A percentile compares a stretch with the other conserved stretches of the same genome.
Conservation (phyloP, 2,888 invertebrate species). For the Xestobium rufovillosum region DNA sequence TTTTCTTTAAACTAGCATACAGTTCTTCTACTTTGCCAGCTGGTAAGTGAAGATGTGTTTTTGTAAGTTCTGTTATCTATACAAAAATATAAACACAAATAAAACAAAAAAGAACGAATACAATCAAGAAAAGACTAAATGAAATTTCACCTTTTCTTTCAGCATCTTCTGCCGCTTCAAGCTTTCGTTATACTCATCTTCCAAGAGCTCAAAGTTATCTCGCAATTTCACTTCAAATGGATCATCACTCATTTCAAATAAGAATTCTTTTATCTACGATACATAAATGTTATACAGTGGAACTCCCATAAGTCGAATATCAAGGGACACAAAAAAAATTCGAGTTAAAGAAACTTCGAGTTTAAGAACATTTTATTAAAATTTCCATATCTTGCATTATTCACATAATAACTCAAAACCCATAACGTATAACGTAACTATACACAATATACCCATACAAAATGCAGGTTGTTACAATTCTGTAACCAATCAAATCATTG, state of each 20-base stretch:
- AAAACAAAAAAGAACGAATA: slow-evolving; percentile 11
- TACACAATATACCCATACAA: too few relatives aligned
- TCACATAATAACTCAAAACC: too few relatives aligned
- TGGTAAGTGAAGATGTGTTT: slow-evolving; percentile 74
- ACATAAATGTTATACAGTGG: slow-evolving; percentile 2
- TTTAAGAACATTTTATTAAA: too few relatives aligned
- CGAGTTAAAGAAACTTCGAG: too few relatives aligned
- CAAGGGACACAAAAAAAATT: too few relatives aligned
- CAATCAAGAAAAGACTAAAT: slow-evolving; percentile 4
- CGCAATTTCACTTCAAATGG: slow-evolving; percentile 95
- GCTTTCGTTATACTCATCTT: slow-evolving; percentile 93
- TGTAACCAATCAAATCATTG: too few relatives aligned
- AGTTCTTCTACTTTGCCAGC: slow-evolving; percentile 84
- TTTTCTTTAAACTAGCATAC: slow-evolving; percentile 76
- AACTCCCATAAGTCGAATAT: too few relatives aligned
- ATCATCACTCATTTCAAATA: slow-evolving; percentile 93
- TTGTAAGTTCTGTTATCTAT: slow-evolving; percentile 67
- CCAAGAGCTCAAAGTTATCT: slow-evolving; percentile 90
- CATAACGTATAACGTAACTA: too few relatives aligned
- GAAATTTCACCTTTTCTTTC: slow-evolving; percentile 63
- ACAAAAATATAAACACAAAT: slow-evolving; percentile 13
- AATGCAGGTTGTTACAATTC: too few relatives aligned
- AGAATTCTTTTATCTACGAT: slow-evolving; percentile 70
- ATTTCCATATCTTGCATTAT: too few relatives aligned
- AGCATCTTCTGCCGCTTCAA: slow-evolving; percentile 82